Conservation (phyloP, 2,113 vertebrate genomes). For the Myrmecobius fasciatus region DNA sequence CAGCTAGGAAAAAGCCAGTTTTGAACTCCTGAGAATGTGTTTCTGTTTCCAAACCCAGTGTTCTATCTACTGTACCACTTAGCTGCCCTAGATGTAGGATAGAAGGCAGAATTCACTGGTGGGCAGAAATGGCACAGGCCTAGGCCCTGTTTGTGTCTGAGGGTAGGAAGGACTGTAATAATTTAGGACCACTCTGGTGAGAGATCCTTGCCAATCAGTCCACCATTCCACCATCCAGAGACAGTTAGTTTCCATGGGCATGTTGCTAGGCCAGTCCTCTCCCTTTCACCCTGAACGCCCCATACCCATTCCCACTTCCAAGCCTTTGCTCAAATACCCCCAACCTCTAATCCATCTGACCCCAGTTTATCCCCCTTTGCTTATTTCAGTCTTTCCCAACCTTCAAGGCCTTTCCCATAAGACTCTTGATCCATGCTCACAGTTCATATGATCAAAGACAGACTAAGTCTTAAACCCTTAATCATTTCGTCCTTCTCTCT, state of each 20-base stretch:
- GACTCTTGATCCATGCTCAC: not conserved
- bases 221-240: too few relatives aligned
- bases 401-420: not conserved
- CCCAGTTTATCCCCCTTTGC: not conserved
- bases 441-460: not conserved
- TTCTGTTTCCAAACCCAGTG: not conserved
- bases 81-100: not conserved
- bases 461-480: not conserved
- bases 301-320: not conserved
- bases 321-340: not conserved
- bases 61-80: not conserved
- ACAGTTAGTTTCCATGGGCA: too few relatives aligned
- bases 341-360: not conserved
- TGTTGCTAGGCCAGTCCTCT: not conserved
- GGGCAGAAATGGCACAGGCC: not conserved
- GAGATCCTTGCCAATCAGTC: too few relatives aligned
- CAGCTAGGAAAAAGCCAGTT: not conserved
- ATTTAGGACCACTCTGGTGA: too few relatives aligned
- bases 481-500: not conserved
- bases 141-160: too few relatives aligned
- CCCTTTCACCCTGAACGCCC: too few relatives aligned
- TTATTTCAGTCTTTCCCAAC: not conserved
- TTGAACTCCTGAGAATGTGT: not conserved
- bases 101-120: not conserved
- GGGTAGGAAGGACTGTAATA: too few relatives aligned